Conservation (phyloP, 2,113 vertebrate genomes). For the Andinoacara biseriatus region DNA sequence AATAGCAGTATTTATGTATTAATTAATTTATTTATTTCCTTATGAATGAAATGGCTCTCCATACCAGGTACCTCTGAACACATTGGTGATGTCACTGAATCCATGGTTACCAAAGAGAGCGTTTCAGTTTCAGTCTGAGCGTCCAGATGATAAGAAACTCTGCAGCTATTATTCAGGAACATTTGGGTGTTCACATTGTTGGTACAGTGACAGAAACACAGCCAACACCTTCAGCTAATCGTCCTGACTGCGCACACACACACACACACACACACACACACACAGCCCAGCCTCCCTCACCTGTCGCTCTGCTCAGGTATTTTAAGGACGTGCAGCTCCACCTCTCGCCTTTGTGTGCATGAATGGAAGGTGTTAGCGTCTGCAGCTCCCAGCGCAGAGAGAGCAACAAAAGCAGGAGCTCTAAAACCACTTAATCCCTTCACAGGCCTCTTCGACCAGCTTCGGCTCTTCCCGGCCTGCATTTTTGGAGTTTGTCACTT, state of each 20-base stretch:
- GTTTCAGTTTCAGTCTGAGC: background rate
- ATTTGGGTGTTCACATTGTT: background rate
- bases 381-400: background rate
- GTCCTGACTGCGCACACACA: background rate
- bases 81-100: background rate
- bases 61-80: background rate
- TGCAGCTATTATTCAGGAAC: background rate
- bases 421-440: background rate
- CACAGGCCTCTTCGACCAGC: background rate
- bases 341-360: background rate
- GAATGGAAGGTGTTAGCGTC: constrained; percentile 17
- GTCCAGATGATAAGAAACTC: background rate
- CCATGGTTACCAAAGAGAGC: background rate
- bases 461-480: background rate
- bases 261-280: background rate
- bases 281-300: background rate
- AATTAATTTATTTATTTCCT: too few species aligned
- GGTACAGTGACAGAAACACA: background rate
- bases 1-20: too few species aligned
- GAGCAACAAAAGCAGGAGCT: background rate
- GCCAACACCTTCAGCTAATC: background rate
- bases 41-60: too few species aligned
- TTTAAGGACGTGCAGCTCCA: background rate
- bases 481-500: background rate
- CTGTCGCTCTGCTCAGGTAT: background rate